Base-by-base conservation (phyloP, 2,797 vertebrate species). In the Hipposideros larvatus region DNA sequence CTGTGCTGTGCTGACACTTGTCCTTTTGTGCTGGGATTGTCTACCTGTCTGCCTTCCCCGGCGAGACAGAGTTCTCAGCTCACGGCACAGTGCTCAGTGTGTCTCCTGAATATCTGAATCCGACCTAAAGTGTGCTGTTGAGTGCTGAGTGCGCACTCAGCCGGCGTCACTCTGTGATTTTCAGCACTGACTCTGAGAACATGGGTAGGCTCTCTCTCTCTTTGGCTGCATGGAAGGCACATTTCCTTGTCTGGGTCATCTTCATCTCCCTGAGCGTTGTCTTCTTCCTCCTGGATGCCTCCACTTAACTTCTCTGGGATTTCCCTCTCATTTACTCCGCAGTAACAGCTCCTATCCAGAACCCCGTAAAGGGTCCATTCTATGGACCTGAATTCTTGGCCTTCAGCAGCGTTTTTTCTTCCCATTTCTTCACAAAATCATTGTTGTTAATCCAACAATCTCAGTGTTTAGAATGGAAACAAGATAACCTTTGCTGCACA, bases 211-310 rank as follows among this genome's bases (percentile, higher is more conserved):
- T 75, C 46, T 65, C 19, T 24, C 37, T 63, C n/a, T 70, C 55
- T 82, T 46, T 70, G 61, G 41, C 73, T 11, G 9, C n/a, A n/a
- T n/a, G 68, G 77, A 53, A 91, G 88, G 70, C 57, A 48, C n/a
- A 0, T 78, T 87, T 73, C 89, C 68, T 71, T 68, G 46, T 65
- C 28, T 48, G 80, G 61, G 61, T 66, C n/a, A 15, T 41, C 37
- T 31, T 2, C 15, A 34, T 92, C 90, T 74, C 92, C 95, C 65
- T 70, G 19, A 87, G n/a, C 87, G 41, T 84, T 59, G 0, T 37
- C 65, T 21, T 37, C 65, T 21, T 59, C 31, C 37, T 26, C 37
- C 66, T 31, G 70, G 61, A 31, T 31, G 86, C 79, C 75, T 87
- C 51, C 65, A 11, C n/a, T 11, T 34, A 8, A 41, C 46, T 34